Percentiles rank a stretch among this genome's conserved stretches.
Evolutionary conservation across 2,797 vertebrate genomes (phyloP).

Genomic region (Danio kyathit): DNA sequence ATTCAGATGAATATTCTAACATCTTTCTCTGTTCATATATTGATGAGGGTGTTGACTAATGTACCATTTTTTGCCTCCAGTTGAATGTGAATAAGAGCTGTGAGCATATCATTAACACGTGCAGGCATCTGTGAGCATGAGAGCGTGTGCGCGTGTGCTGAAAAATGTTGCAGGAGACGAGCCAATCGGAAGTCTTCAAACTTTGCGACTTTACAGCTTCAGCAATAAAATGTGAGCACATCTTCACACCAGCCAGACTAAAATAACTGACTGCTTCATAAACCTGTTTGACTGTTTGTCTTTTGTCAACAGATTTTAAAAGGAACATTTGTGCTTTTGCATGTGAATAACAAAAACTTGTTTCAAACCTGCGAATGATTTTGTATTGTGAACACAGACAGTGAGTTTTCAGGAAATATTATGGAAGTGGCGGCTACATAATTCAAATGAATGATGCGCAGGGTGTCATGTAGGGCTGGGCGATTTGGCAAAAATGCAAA

Average conservation of each 20-base stretch:
- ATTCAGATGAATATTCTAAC: slow-evolving; percentile 63
- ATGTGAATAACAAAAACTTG: too few species aligned
- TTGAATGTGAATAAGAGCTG: slow-evolving; percentile 58
- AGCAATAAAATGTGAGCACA: not conserved
- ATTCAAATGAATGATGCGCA: too few species aligned
- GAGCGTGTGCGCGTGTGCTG: not conserved
- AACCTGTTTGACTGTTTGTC: not conserved
- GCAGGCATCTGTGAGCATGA: slow-evolving; percentile 33
- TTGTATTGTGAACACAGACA: not conserved
- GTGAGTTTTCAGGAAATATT: not conserved
- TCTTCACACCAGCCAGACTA: slow-evolving; percentile 24
- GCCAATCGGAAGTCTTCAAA: not conserved
- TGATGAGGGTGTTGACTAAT: slow-evolving; percentile 62
- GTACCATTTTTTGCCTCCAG: slow-evolving; percentile 52
- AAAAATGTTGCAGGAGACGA: not conserved
- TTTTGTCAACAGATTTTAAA: not conserved
- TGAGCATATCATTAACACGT: slow-evolving; percentile 62
- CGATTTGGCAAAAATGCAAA: too few species aligned
- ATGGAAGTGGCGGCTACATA: too few species aligned
- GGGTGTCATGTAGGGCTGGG: too few species aligned
- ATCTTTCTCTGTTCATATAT: slow-evolving; percentile 53
- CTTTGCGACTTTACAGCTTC: slow-evolving; percentile 21
- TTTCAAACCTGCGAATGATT: not conserved
- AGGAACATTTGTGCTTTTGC: not conserved
- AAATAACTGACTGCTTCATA: not conserved